A percentile compares a stretch with the other conserved stretches of the same genome.
These are phyloP conservation scores for Otolemur garnettii DNA, from an alignment of 2,113 vertebrate genomes.

Conservation along the genomic window DNA sequence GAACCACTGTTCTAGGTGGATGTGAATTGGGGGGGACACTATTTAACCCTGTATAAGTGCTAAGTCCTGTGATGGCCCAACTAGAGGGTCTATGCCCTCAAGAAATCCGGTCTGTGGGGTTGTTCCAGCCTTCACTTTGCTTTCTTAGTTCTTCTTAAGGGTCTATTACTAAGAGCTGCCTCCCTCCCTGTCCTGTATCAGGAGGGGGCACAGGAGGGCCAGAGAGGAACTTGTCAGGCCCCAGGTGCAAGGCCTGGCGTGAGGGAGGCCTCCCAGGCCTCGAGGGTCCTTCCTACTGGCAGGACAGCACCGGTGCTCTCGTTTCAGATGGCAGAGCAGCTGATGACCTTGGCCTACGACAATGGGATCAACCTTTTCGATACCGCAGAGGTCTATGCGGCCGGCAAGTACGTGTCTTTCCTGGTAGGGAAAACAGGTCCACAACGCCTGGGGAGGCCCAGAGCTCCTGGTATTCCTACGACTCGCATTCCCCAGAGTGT, in stretches of 20 bases:
- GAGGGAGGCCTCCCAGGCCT: background rate
- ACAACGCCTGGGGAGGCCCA: fast-evolving
- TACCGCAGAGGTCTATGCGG: conserved; percentile 98
- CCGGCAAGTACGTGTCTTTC: conserved; percentile 95
- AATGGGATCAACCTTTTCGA: conserved; percentile 99
- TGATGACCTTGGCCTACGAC: conserved; percentile 98
- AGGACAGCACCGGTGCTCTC: background rate
- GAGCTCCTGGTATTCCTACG: fast-evolving
- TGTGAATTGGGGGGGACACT: background rate
- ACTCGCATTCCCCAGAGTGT: fast-evolving
- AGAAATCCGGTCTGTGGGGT: background rate
- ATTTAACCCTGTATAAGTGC: background rate
- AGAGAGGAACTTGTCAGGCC: no score
- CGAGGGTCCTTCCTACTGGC: background rate
- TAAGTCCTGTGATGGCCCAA: background rate
- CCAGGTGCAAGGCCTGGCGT: background rate
- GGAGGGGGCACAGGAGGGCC: background rate
- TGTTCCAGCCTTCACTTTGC: background rate
- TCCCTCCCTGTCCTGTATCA: fast-evolving
- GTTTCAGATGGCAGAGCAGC: conserved; percentile 97
- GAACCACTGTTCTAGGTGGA: no score
- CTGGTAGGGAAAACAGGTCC: fast-evolving
- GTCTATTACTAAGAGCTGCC: background rate
- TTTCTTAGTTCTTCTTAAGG: background rate
- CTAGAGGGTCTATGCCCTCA: background rate